Percentiles rank a stretch among this genome's conserved stretches.
Conservation (phyloP, 2,797 vertebrate species). For the Rhinophrynus dorsalis region DNA sequence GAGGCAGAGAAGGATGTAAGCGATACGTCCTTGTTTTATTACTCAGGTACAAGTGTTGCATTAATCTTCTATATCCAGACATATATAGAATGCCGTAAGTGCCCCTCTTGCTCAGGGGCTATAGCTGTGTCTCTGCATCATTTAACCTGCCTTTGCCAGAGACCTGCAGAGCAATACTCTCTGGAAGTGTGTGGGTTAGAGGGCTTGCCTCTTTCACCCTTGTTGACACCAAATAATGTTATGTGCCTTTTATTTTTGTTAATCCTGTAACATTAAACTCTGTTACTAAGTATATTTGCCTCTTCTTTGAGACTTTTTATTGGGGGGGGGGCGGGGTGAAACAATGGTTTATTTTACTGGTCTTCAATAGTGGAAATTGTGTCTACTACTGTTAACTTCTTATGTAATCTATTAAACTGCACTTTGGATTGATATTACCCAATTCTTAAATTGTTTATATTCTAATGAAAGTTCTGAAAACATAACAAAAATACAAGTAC, state of each 20-base stretch:
- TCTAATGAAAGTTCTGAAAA: no score
- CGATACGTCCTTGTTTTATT: slow-evolving; percentile 28
- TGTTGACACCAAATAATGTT: slow-evolving; percentile 60
- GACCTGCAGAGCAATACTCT: slow-evolving; percentile 44
- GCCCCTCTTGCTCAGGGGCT: slow-evolving; percentile 23
- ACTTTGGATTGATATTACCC: not conserved
- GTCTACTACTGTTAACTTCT: not conserved
- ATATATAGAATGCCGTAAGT: slow-evolving; percentile 25
- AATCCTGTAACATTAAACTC: slow-evolving; percentile 74
- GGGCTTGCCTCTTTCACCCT: slow-evolving; percentile 19
- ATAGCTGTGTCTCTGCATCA: slow-evolving; percentile 18
- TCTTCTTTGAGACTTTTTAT: not conserved
- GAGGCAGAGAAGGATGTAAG: slow-evolving; percentile 11
- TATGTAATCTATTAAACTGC: not conserved
- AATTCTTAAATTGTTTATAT: not conserved
- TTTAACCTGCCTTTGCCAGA: slow-evolving; percentile 27
- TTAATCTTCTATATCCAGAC: slow-evolving; percentile 45
- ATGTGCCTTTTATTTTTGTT: slow-evolving; percentile 81
- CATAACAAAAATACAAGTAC: no score
- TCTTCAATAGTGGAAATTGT: no score
- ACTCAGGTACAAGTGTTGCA: slow-evolving; percentile 45
- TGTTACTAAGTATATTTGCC: slow-evolving; percentile 35
- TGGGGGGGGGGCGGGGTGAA: no score
- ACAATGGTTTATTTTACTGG: no score
- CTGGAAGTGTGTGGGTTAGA: slow-evolving; percentile 20